Conservation (phyloP, 2,113 vertebrate species). For the Nothocercus julius region DNA sequence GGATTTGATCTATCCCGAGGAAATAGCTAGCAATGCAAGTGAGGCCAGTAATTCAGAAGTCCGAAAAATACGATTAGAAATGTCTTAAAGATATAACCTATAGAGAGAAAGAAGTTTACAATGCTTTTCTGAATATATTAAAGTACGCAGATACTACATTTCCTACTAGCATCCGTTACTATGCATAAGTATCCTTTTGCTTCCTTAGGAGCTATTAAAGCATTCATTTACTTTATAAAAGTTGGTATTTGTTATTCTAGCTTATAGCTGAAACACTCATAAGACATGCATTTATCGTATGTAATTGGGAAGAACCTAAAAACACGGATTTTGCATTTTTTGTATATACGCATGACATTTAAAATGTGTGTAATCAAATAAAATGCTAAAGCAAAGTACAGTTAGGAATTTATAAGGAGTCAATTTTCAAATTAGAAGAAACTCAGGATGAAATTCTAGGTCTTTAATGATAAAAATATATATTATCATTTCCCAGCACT, state of each 20-base stretch:
- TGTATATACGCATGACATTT: background rate
- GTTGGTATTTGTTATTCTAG: background rate
- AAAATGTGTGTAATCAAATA: conserved; percentile 8
- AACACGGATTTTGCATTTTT: background rate
- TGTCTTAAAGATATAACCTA: background rate
- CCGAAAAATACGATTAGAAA: background rate
- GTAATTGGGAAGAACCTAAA: conserved; percentile 53
- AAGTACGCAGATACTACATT: background rate
- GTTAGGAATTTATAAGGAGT: conserved; percentile 7
- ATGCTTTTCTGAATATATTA: background rate
- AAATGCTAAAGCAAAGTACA: conserved; percentile 20
- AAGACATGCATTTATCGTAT: conserved; percentile 16
- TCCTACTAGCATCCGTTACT: background rate
- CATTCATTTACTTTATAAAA: background rate
- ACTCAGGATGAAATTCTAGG: background rate
- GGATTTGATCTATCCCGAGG: background rate
- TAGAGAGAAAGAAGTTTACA: background rate
- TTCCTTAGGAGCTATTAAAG: background rate
- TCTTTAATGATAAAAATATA: background rate
- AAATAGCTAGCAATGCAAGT: background rate
- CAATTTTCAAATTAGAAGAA: conserved; percentile 16
- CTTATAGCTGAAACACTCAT: conserved; percentile 14
- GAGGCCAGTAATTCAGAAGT: background rate
- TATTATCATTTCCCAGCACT: background rate
- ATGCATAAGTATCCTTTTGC: background rate